Conservation (phyloP, 2,113 vertebrate genomes). For the Erinaceus europaeus region DNA sequence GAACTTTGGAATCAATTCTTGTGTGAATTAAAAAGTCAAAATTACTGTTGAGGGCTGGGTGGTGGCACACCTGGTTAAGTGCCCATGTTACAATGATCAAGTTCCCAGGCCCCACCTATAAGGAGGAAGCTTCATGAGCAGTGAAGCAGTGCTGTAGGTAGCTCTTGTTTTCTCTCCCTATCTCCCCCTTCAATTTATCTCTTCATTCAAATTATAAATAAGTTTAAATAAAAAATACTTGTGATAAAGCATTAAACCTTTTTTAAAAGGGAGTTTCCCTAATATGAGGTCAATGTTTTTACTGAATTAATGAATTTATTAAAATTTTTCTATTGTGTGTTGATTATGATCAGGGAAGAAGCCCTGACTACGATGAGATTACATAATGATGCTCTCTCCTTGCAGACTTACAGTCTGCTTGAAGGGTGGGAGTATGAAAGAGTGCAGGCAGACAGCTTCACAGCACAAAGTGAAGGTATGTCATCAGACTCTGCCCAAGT, state of each 20-base stretch:
- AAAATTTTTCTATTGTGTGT: neutral
- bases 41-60: no score
- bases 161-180: no score
- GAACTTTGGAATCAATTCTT: neutral
- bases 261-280: neutral
- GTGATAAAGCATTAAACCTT: neutral
- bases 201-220: no score
- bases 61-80: no score
- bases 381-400: neutral
- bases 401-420: neutral
- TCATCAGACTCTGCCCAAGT: neutral
- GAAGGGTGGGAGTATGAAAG: no score
- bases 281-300: neutral
- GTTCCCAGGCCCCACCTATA: no score
- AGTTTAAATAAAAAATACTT: no score
- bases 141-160: no score
- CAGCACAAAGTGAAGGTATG: neutral
- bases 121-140: no score
- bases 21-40: neutral
- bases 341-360: neutral
- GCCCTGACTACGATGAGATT: neutral
- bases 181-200: no score
- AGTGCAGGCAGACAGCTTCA: neutral
- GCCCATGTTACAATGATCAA: no score
- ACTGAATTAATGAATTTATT: neutral